phyloP scores from a whole-genome alignment of 1,140 invertebrate species.

The Tribolium madens region DNA sequence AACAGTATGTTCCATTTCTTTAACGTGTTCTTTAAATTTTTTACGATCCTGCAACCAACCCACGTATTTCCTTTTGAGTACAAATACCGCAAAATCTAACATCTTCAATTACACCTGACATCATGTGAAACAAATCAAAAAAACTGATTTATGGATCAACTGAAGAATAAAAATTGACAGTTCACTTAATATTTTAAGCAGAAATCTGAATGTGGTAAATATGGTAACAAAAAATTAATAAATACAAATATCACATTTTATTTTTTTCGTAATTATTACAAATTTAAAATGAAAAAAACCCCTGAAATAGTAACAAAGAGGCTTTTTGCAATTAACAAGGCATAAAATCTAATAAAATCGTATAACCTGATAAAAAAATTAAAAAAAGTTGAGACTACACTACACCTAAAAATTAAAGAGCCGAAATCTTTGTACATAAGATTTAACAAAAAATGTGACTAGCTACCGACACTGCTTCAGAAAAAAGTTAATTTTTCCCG shows the following conservation, averaged over 20 bases:
- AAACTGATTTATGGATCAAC: neutral
- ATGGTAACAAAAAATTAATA: constrained; percentile 22
- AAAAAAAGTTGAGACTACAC: neutral
- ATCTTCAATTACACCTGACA: constrained; percentile 31
- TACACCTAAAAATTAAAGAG: constrained; percentile 8
- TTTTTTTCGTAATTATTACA: constrained; percentile 10
- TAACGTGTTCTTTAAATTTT: constrained; percentile 27
- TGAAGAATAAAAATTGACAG: neutral
- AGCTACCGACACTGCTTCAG: constrained; percentile 5
- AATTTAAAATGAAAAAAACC: neutral
- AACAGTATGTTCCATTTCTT: constrained; percentile 21
- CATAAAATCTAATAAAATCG: constrained; percentile 20
- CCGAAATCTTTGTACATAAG: constrained; percentile 16
- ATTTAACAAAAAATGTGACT: constrained; percentile 26
- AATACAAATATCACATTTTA: constrained; percentile 33
- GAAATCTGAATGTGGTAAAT: neutral
- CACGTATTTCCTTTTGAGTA: constrained; percentile 3
- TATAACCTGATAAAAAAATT: constrained; percentile 24
- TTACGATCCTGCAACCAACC: constrained; percentile 5
- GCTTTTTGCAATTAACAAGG: constrained; percentile 14
- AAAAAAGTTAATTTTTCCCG: constrained; percentile 38
- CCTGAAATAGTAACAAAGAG: constrained; percentile 24
- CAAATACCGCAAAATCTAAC: constrained; percentile 11
- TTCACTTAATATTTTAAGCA: constrained; percentile 2
- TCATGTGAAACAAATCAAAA: neutral